A percentile compares a stretch with the other conserved stretches of the same genome.
phyloP scores from a whole-genome alignment of 2,113 vertebrate species.

The Todiramphus saurophagus region DNA sequence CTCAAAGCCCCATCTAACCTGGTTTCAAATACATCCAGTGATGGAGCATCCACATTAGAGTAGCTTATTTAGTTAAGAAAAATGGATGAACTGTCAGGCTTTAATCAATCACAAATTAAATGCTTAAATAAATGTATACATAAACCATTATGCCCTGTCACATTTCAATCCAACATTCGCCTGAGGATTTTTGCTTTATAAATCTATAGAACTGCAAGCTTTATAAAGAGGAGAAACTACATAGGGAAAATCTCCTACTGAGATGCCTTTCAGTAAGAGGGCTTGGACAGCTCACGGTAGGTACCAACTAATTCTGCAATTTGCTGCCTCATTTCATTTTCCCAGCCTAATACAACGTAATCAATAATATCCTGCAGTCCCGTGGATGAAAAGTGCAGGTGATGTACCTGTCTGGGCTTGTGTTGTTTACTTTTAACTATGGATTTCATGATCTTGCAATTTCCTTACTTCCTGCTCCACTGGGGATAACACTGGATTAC shows the following conservation, averaged over 20 bases:
- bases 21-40: no score
- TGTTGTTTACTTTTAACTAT: background rate
- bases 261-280: background rate
- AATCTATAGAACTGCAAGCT: background rate
- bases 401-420: background rate
- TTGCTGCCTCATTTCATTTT: constrained; percentile 21
- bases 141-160: background rate
- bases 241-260: background rate
- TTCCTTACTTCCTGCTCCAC: constrained; percentile 3
- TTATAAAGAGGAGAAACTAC: background rate
- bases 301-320: background rate
- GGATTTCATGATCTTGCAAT: constrained; percentile 13
- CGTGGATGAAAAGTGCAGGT: background rate
- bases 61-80: background rate
- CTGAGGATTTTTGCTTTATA: background rate
- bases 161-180: background rate
- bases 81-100: background rate
- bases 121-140: background rate
- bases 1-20: no score
- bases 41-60: background rate
- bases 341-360: background rate
- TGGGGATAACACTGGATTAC: background rate
- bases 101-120: background rate
- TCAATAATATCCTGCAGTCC: background rate
- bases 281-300: background rate